These are phyloP conservation scores for Drosophila athabasca DNA, from an alignment of 1,140 invertebrate genomes.

Conservation along the genomic window DNA sequence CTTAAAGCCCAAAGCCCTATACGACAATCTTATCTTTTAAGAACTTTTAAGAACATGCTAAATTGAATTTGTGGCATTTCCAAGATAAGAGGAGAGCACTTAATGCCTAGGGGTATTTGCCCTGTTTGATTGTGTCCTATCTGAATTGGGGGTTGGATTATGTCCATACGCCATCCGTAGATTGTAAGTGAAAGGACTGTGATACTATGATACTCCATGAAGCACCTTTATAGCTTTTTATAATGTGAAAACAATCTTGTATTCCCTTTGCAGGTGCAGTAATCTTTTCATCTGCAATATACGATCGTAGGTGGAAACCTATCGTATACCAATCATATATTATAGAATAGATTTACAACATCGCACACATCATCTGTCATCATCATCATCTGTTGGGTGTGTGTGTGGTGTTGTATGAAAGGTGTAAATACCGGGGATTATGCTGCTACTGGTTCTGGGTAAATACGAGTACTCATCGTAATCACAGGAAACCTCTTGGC, in stretches of 20 bases:
- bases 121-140: conserved; percentile 11
- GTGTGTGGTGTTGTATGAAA: conserved; percentile 14
- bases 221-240: too few relatives aligned
- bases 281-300: conserved; percentile 10
- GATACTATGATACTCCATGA: too few relatives aligned
- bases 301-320: conserved; percentile 8
- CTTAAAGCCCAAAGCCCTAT: too few relatives aligned
- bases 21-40: conserved; percentile 29
- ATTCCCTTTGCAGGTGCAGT: too few relatives aligned
- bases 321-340: conserved; percentile 18
- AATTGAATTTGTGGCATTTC: conserved; percentile 13
- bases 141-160: conserved; percentile 21
- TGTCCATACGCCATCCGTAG: too few relatives aligned
- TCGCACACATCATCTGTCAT: conserved; percentile 29
- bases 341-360: conserved; percentile 49
- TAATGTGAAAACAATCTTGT: too few relatives aligned
- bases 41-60: conserved; percentile 24
- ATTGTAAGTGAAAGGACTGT: too few relatives aligned
- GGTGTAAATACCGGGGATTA: conserved; percentile 76
- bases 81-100: conserved; percentile 27
- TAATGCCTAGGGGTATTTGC: conserved; percentile 36
- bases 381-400: not conserved
- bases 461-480: conserved; percentile 26
- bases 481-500: conserved; percentile 28
- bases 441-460: conserved; percentile 56